Evolutionary conservation across 2,797 vertebrate species (phyloP).

Genomic region (Mormyrus hasselquistii): DNA sequence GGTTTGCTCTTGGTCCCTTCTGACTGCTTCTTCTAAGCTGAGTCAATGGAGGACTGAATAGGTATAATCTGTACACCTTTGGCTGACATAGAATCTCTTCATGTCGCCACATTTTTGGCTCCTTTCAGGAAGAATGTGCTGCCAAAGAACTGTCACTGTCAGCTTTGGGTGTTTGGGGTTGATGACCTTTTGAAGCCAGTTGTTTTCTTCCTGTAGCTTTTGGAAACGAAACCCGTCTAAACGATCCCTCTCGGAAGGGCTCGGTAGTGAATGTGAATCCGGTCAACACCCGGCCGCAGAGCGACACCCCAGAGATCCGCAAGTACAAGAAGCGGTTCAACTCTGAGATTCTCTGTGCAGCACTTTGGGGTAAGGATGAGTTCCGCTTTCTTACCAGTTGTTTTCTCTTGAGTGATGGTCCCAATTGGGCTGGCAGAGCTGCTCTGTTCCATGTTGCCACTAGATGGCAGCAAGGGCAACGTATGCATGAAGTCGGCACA

Average conservation of each 20-base stretch:
- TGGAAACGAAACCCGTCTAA: slow-evolving; percentile 81
- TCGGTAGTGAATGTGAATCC: slow-evolving; percentile 98
- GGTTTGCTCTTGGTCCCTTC: background rate
- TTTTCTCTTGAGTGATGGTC: background rate
- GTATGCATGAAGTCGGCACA: background rate
- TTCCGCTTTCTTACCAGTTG: background rate
- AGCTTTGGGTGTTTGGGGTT: background rate
- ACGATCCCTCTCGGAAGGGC: slow-evolving; percentile 88
- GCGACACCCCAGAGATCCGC: slow-evolving; percentile 94
- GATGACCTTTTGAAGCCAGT: background rate
- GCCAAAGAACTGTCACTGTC: background rate
- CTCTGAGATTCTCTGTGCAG: slow-evolving; percentile 93
- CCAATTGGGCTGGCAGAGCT: background rate
- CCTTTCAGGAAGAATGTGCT: background rate
- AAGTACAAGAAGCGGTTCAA: slow-evolving; percentile 99
- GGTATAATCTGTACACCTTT: background rate
- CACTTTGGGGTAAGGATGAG: slow-evolving; percentile 81
- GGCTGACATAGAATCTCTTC: background rate
- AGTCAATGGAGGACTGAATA: background rate
- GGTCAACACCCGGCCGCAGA: slow-evolving; percentile 91
- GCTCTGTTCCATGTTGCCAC: background rate
- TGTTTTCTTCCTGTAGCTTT: slow-evolving; percentile 68
- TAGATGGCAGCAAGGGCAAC: background rate
- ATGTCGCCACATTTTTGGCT: background rate
- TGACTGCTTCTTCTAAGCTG: background rate